Percentiles rank a stretch among this genome's conserved stretches.
Conservation (phyloP, 2,888 invertebrate species). For the Aspidiotus rigidus region DNA sequence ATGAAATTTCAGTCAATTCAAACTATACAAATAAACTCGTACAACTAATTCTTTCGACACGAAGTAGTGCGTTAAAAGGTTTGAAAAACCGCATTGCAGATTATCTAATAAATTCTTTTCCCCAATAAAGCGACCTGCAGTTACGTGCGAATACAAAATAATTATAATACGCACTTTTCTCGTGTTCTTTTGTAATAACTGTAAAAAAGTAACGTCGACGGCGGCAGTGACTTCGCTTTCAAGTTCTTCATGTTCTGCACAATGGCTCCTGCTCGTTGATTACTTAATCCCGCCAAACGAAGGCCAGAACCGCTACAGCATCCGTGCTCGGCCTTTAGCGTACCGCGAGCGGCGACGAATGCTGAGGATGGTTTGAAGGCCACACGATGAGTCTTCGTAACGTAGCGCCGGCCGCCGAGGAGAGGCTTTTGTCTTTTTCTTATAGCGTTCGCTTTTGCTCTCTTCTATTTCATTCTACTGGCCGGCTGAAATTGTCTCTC, state of each 20-base stretch:
- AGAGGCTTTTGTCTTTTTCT: not conserved
- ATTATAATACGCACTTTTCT: too few relatives aligned
- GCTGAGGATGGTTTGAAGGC: not conserved
- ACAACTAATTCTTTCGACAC: too few relatives aligned
- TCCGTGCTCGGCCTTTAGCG: not conserved
- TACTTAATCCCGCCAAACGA: conserved; percentile 1
- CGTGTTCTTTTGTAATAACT: too few relatives aligned
- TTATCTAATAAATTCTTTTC: too few relatives aligned
- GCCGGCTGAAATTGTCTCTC: not conserved
- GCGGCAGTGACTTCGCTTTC: not conserved
- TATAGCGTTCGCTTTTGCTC: not conserved
- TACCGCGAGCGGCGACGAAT: too few relatives aligned
- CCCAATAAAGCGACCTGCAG: too few relatives aligned
- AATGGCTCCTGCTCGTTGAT: not conserved
- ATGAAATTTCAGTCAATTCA: too few relatives aligned
- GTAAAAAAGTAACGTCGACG: not conserved
- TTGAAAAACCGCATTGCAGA: too few relatives aligned
- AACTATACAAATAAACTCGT: too few relatives aligned
- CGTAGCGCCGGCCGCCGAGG: too few relatives aligned
- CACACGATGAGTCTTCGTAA: not conserved
- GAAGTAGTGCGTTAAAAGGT: too few relatives aligned
- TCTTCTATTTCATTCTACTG: not conserved
- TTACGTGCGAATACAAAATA: too few relatives aligned
- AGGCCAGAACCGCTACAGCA: not conserved
- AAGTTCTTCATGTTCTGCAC: not conserved